phyloP scores from a whole-genome alignment of 2,113 vertebrate species.

The Rattus norvegicus region DNA sequence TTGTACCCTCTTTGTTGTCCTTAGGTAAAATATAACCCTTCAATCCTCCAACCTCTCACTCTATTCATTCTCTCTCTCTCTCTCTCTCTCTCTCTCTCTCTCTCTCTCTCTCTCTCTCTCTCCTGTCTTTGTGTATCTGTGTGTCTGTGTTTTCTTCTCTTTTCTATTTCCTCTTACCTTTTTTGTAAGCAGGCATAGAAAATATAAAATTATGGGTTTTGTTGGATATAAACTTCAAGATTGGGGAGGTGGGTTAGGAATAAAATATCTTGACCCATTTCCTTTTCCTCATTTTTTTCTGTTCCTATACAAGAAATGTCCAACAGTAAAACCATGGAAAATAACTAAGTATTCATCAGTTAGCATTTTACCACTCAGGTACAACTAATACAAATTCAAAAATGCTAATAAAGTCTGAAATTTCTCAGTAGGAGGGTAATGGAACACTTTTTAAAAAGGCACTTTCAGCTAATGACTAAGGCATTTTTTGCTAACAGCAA shows the following conservation, averaged over 20 bases:
- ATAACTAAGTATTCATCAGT: slow-evolving; percentile 78
- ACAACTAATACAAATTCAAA: slow-evolving; percentile 85
- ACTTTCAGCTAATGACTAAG: slow-evolving; percentile 88
- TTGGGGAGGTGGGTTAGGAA: slow-evolving; percentile 17
- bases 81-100: not conserved
- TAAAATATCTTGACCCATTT: not conserved
- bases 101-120: not conserved
- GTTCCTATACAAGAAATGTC: not conserved
- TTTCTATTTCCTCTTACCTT: not conserved
- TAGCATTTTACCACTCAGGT: slow-evolving; percentile 83
- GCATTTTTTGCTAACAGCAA: slow-evolving; percentile 86
- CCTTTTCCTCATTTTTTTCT: not conserved
- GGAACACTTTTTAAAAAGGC: slow-evolving; percentile 86
- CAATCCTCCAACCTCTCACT: not conserved
- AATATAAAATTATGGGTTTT: slow-evolving; percentile 59
- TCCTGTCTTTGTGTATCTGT: too few relatives aligned
- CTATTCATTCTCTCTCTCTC: not conserved
- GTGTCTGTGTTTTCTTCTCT: not conserved
- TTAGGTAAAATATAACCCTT: slow-evolving; percentile 15
- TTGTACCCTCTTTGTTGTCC: slow-evolving; percentile 63
- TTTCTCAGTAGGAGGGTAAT: slow-evolving; percentile 87
- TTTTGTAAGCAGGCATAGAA: not conserved
- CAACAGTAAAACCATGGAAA: slow-evolving; percentile 75
- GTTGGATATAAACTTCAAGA: slow-evolving; percentile 41
- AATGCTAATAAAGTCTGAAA: slow-evolving; percentile 87